These are phyloP conservation scores for Rousettus madagascariensis DNA, from an alignment of 2,797 vertebrate genomes.

Conservation along the genomic window DNA sequence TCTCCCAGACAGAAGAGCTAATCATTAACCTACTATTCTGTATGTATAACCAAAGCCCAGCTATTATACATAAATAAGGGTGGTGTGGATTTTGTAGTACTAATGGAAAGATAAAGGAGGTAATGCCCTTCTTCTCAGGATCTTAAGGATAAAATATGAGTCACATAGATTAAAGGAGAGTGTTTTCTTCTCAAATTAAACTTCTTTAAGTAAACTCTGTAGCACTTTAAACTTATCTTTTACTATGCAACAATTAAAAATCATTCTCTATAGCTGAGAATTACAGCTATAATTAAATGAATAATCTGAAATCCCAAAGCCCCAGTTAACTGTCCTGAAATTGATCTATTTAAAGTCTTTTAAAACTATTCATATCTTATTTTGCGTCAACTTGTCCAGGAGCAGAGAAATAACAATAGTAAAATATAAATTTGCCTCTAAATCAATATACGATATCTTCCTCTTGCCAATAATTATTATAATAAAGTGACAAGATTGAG, in stretches of 20 bases:
- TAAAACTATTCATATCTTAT: conserved; percentile 49
- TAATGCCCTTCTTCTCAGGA: not conserved
- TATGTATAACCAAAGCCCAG: not conserved
- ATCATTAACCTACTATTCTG: not conserved
- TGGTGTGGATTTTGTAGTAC: not conserved
- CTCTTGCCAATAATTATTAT: conserved; percentile 63
- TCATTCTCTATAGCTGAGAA: conserved; percentile 64
- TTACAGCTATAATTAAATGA: conserved; percentile 77
- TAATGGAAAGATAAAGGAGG: not conserved
- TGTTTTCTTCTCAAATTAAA: not conserved
- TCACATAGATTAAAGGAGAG: not conserved
- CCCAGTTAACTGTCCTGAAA: conserved; percentile 62
- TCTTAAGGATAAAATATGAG: not conserved
- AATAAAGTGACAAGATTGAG: conserved; percentile 65
- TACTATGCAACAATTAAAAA: conserved; percentile 76
- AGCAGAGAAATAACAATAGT: conserved; percentile 32
- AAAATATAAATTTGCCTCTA: conserved; percentile 6
- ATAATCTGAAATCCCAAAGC: conserved; percentile 74
- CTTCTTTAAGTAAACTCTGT: not conserved
- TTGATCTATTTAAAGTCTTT: conserved; percentile 51
- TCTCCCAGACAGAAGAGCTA: not conserved
- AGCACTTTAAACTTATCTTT: conserved; percentile 74
- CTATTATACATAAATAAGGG: not conserved
- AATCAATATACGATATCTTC: conserved; percentile 32
- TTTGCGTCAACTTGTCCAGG: conserved; percentile 42